Evolutionary conservation across 1,140 invertebrate species (phyloP), one percentile per base, ranked within the genome.

Genomic region (Globodera rostochiensis): DNA sequence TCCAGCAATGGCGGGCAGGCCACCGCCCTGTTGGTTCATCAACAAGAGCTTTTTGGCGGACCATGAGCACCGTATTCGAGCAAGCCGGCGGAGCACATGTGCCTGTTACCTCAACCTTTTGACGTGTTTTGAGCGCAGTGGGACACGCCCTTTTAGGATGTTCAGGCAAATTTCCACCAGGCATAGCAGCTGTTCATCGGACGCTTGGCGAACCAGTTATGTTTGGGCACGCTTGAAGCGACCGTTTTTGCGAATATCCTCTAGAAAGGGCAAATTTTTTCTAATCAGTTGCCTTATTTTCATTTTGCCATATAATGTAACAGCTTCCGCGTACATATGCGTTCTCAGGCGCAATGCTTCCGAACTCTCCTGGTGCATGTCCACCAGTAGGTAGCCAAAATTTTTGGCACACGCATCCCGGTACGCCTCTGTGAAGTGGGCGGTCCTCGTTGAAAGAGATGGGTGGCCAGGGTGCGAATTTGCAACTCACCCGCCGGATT

Each of bases 401-500:
- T 57, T 50, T 45, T 80, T 60, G 13, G 77, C 80, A 25, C 80
- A 82, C 13, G 79, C 74, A 21, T 80, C 64, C 46, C 21, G 45
- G 64, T 80, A 80, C 6, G 76, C 74, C 13, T 79, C 79, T 19
- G 21, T 4, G 19, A 80, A 80, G 57, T 80, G 78, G 13, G 77
- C 53, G 53, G 64, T 21, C 9, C 19, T 11, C 4, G 76, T 5
- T 13, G 81, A 85, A 82, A 82, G 8, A 82, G 50, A 46, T 82
- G 81, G 13, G 80, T 45, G 19, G 66, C 81, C 1, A 82, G 70
- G 82, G 25, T 82, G 19, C 81, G 73, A 8, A 82, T 50, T 53
- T 82, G 81, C 83, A 82, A 67, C 11, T 15, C 83, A 9, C 80
- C 80, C 7, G 69, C 67, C 49, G 80, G 80, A 46, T 82, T 82